Conservation (phyloP, 2,797 vertebrate genomes). For the Picus viridis region DNA sequence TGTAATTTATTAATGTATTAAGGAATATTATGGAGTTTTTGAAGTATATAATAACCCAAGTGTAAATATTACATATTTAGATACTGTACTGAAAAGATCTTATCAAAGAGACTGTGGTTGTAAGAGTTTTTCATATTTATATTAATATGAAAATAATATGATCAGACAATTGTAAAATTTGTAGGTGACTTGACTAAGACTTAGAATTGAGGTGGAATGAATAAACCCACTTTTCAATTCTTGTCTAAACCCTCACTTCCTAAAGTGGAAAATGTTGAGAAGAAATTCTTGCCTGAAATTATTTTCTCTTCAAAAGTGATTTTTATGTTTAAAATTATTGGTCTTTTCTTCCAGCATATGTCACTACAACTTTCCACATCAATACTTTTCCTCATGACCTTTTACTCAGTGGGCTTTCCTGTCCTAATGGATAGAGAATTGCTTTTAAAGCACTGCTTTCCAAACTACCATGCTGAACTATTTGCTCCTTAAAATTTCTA, state of each 20-base stretch:
- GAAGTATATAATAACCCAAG: background rate
- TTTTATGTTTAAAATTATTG: background rate
- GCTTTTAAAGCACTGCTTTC: background rate
- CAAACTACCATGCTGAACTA: background rate
- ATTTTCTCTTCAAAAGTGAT: background rate
- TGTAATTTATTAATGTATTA: background rate
- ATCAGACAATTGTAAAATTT: background rate
- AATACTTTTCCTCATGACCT: background rate
- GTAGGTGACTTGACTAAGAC: background rate
- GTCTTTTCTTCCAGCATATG: rapidly evolving
- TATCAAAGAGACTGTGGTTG: background rate
- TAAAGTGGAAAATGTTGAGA: background rate
- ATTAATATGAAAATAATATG: background rate
- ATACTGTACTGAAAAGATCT: background rate
- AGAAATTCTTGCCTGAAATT: background rate
- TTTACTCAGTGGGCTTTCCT: background rate
- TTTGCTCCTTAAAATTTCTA: background rate
- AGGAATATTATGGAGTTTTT: background rate
- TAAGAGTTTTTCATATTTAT: background rate
- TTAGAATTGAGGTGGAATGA: background rate
- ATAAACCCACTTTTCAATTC: background rate
- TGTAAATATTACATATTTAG: background rate
- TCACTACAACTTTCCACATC: background rate
- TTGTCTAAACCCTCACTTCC: background rate
- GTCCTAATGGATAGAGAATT: too few species aligned